Evolutionary conservation across 2,888 invertebrate genomes (phyloP).

Genomic region (Apodemia mormo): DNA sequence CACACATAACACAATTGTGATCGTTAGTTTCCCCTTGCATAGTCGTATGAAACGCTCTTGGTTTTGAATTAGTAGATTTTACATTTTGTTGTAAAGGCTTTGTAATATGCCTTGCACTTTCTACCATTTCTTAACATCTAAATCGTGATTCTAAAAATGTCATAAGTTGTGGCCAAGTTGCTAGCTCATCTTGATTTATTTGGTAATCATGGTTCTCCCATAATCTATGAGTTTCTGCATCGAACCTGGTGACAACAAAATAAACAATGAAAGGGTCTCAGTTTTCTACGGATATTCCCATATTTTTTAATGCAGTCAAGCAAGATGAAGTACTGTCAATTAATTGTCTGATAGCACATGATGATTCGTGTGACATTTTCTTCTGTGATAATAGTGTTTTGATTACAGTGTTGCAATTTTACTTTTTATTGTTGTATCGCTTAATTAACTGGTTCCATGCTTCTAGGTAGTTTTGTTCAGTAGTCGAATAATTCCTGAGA

Average conservation of each 20-base stretch:
- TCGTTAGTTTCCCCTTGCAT: too few species aligned
- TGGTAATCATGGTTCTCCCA: background rate
- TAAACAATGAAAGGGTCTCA: background rate
- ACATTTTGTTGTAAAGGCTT: too few species aligned
- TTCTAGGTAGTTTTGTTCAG: background rate
- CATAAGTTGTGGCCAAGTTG: background rate
- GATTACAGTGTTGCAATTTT: too few species aligned
- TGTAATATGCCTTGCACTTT: background rate
- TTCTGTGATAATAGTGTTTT: too few species aligned
- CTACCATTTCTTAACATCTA: background rate
- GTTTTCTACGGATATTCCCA: background rate
- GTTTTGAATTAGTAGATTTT: too few species aligned
- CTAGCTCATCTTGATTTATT: background rate
- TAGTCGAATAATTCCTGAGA: background rate
- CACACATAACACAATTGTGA: too few species aligned
- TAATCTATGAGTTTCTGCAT: background rate
- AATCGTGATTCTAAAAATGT: background rate
- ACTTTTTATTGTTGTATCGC: too few species aligned
- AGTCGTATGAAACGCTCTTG: too few species aligned
- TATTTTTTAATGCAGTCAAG: background rate
- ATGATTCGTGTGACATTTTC: too few species aligned
- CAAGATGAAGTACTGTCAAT: background rate
- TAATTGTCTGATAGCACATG: background rate
- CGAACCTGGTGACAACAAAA: background rate
- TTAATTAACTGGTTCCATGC: too few species aligned